These are phyloP conservation scores for Ptychoptera contaminata DNA, from an alignment of 2,888 invertebrate genomes.

Conservation along the genomic window DNA sequence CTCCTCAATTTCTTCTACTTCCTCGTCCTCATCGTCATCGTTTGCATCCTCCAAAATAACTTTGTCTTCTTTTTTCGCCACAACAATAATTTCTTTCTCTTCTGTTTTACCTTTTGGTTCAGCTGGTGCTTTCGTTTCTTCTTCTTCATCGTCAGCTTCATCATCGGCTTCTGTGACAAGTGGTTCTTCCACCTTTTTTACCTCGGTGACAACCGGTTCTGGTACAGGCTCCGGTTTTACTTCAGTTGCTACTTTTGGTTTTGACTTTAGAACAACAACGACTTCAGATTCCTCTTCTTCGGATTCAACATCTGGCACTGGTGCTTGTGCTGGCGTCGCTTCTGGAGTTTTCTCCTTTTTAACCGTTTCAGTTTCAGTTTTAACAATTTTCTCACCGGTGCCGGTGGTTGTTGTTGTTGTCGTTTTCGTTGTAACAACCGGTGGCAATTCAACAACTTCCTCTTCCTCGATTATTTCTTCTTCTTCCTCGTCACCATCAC, in stretches of 20 bases:
- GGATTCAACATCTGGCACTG: background rate
- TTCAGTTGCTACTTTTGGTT: too few species aligned
- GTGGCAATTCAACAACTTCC: constrained; percentile 2
- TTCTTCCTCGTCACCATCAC: constrained; percentile 4
- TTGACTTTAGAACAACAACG: too few species aligned
- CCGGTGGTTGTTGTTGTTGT: background rate
- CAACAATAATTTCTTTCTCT: background rate
- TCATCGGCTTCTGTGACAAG: too few species aligned
- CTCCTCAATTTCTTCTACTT: background rate
- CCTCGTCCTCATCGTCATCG: constrained; percentile 2
- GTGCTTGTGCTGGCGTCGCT: background rate
- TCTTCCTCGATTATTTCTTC: constrained; percentile 1
- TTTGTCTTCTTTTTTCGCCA: background rate
- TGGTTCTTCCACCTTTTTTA: too few species aligned
- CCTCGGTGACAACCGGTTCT: too few species aligned
- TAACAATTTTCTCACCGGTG: background rate
- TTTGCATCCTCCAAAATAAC: background rate
- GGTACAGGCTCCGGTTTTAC: too few species aligned
- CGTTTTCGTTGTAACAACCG: constrained; percentile 6
- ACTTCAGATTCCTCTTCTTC: constrained; percentile 5
- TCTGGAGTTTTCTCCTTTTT: background rate
- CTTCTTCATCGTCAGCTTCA: too few species aligned
- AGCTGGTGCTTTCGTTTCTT: background rate
- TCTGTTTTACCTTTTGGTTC: background rate
- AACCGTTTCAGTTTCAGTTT: background rate